phyloP scores from a whole-genome alignment of 2,113 vertebrate species.

The Columba livia region DNA sequence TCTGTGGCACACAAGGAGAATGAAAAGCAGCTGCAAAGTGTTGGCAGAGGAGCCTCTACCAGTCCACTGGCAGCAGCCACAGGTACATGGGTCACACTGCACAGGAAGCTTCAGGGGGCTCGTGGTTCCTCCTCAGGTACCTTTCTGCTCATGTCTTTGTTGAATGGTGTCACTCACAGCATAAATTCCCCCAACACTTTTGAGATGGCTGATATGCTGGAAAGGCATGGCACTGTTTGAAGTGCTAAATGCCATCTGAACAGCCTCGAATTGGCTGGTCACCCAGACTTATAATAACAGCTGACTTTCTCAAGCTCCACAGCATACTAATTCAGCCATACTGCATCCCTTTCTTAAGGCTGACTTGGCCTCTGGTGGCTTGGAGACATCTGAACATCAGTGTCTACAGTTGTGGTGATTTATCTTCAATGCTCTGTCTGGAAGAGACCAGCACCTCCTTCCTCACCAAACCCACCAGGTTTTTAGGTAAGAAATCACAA shows the following conservation, averaged over 20 bases:
- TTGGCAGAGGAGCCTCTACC: accelerated
- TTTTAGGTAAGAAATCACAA: background rate
- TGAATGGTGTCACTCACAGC: background rate
- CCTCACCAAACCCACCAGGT: background rate
- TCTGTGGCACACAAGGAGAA: accelerated
- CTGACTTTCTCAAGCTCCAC: background rate
- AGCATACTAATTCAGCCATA: background rate
- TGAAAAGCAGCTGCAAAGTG: background rate
- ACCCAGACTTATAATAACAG: background rate
- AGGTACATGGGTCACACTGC: accelerated
- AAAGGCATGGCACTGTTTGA: background rate
- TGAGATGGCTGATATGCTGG: too few relatives aligned
- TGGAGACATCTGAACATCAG: background rate
- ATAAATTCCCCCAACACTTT: too few relatives aligned
- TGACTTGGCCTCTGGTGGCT: background rate
- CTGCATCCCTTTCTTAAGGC: background rate
- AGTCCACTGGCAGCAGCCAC: background rate
- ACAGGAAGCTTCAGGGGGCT: background rate
- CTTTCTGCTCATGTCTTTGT: background rate
- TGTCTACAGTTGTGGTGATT: background rate
- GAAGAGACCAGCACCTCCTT: background rate
- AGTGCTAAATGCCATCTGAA: background rate
- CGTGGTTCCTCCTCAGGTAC: background rate
- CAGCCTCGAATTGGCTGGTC: background rate
- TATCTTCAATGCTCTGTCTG: accelerated